phyloP scores from a whole-genome alignment of 2,113 vertebrate genomes.

The human region GRCh38 chr11:94546501-94547000 shows the following conservation, averaged over 20 bases:
- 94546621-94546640: not conserved
- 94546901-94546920: not conserved
- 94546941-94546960: not conserved
- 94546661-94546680: not conserved
- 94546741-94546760: not conserved
- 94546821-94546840: not conserved
- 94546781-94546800: not conserved
- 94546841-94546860: slow-evolving; percentile 1
- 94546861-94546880: not conserved
- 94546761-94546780: not conserved
- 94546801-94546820: not conserved
- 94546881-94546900: not conserved
- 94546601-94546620: slow-evolving; percentile 16
- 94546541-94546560: slow-evolving; percentile 8
- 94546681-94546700: not conserved
- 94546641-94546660: slow-evolving; percentile 42
- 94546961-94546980: not conserved
- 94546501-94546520: slow-evolving; percentile 67
- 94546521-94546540: slow-evolving; percentile 43
- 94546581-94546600: slow-evolving; percentile 45
- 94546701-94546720: not conserved
- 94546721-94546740: not conserved
- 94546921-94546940: not conserved
- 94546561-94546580: not conserved
- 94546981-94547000: not conserved